Evolutionary conservation across 2,113 vertebrate genomes (phyloP).

Genomic region (Ictidomys tridecemlineatus): DNA sequence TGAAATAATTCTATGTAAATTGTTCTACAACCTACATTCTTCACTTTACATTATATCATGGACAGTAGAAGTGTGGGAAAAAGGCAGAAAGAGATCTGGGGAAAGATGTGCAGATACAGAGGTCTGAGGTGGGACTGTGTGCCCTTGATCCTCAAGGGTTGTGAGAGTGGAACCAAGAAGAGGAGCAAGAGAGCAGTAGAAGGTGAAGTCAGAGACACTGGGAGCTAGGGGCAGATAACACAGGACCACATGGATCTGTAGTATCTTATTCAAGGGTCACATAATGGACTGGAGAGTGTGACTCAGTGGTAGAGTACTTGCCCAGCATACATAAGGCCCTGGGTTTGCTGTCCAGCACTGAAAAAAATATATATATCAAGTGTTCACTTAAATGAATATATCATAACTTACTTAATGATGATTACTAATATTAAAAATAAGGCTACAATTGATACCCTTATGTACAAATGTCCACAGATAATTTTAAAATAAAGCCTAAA

Average conservation of each 20-base stretch:
- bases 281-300: background rate
- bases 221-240: background rate
- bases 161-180: background rate
- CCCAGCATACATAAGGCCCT: background rate
- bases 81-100: background rate
- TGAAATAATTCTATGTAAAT: background rate
- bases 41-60: background rate
- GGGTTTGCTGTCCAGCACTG: background rate
- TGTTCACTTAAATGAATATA: background rate
- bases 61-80: background rate
- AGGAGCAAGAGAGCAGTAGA: background rate
- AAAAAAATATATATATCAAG: too few relatives aligned
- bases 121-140: background rate
- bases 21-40: background rate
- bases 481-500: constrained; percentile 30
- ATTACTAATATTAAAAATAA: background rate
- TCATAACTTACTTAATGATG: background rate
- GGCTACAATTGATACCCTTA: background rate
- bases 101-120: background rate
- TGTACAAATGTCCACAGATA: background rate
- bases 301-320: background rate
- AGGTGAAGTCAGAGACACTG: background rate
- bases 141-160: background rate
- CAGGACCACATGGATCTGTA: background rate
- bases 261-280: background rate